A percentile compares a stretch with the other conserved stretches of the same genome.
Conservation (phyloP, 2,797 vertebrate species). For the Psittacula echo region DNA sequence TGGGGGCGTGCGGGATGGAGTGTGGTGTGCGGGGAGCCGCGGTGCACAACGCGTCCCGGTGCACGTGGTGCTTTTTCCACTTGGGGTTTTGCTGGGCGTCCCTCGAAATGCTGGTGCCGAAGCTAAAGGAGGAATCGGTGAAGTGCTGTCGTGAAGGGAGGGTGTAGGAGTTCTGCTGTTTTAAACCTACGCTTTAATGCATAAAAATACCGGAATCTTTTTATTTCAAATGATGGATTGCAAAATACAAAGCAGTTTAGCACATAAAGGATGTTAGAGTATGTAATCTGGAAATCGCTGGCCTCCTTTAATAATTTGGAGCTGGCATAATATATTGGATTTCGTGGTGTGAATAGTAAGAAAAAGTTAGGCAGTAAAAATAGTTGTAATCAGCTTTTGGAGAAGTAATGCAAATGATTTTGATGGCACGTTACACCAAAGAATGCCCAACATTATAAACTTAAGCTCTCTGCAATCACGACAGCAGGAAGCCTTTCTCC, state of each 20-base stretch:
- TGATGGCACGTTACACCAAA: neutral
- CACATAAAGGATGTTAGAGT: neutral
- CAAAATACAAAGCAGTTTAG: neutral
- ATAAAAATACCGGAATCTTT: neutral
- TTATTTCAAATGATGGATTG: neutral
- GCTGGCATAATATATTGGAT: neutral
- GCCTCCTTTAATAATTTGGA: neutral
- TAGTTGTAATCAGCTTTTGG: neutral
- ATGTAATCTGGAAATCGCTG: neutral
- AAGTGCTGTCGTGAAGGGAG: neutral
- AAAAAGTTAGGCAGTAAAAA: conserved; percentile 6
- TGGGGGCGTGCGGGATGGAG: too few species aligned
- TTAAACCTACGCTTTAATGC: neutral
- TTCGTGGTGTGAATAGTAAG: neutral
- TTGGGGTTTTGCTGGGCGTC: neutral
- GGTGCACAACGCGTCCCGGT: neutral
- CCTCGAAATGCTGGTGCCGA: neutral
- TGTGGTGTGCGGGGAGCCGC: neutral
- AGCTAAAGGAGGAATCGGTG: neutral
- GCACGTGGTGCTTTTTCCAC: neutral
- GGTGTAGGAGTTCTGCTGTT: neutral
- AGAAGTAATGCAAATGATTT: neutral
- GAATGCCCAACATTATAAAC: neutral
- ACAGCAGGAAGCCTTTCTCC: neutral
- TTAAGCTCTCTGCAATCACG: neutral